Evolutionary conservation across 2,888 invertebrate genomes (phyloP).

Genomic region (Amaurobius ferox): DNA sequence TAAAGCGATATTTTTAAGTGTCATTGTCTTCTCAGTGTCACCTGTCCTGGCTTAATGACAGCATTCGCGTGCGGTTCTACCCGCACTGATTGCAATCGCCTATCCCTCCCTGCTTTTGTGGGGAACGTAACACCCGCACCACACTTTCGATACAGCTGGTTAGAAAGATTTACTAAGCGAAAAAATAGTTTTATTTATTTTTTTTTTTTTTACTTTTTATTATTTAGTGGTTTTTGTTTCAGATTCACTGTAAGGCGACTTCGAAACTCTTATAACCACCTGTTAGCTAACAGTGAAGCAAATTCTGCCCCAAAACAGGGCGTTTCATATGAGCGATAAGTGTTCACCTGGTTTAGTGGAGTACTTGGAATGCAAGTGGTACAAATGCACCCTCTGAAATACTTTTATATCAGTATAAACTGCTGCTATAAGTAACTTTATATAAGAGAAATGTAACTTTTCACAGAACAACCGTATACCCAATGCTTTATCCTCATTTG

Average conservation of each 20-base stretch:
- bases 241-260: not conserved
- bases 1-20: conserved; percentile 8
- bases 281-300: too few species aligned
- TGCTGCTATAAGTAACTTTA: too few species aligned
- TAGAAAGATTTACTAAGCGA: not conserved
- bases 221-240: not conserved
- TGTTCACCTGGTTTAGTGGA: too few species aligned
- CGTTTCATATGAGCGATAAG: too few species aligned
- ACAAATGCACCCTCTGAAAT: too few species aligned
- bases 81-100: conserved; percentile 44
- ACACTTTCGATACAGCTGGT: conserved; percentile 29
- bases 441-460: too few species aligned
- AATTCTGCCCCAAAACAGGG: too few species aligned
- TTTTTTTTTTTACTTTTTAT: not conserved
- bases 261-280: not conserved
- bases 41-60: conserved; percentile 56
- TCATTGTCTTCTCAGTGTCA: conserved; percentile 28
- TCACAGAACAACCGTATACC: too few species aligned
- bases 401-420: too few species aligned
- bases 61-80: conserved; percentile 43
- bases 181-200: not conserved
- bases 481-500: too few species aligned
- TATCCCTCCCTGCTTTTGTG: not conserved
- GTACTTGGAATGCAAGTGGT: too few species aligned
- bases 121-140: conserved; percentile 45